Evolutionary conservation across 1,140 invertebrate genomes (phyloP), one percentile per base, ranked within the genome.

Genomic region (Trinorchestia longiramus): DNA sequence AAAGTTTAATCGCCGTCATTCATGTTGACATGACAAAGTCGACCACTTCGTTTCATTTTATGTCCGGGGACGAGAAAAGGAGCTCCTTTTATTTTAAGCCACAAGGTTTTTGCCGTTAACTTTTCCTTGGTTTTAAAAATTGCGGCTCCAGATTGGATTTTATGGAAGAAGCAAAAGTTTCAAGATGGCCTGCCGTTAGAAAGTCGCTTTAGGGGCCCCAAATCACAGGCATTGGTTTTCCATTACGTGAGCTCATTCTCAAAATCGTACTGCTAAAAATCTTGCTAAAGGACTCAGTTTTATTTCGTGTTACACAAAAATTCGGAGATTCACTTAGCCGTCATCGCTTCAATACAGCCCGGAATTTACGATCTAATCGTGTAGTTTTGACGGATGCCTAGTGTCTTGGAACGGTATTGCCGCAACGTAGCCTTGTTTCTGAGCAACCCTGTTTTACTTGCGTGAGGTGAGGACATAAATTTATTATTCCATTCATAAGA

Each of bases 121-220:
- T 77, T 77, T 91, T 91, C 41, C 87, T 0, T 91, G 15, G 88
- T 91, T 91, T 91, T 91, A 41, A 91, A 91, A 91, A 91, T 91
- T 91, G 88, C 19, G 41, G 88, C 88, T 15, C 40, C 19, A 91
- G 88, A 91, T 91, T 91, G 88, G 88, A 91, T 91, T 91, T 91
- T 91, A 91, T 91, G 43, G 41, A 42, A 23, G 88, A 23, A 4
- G 41, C 43, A 91, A 91, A 91, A 91, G 88, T 91, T 91, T 91
- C 43, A 91, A 42, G 88, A 91, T 91, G 43, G 88, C 41, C 41
- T 91, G 41, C 43, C 43, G 43, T 91, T 91, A 91, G 41, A 91
- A 42, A 91, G 88, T 91, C 41, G 88, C 88, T 43, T 23, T 43
- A 91, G 11, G 41, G 28, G 41, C 88, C 8, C 43, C 88, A 15